Evolutionary conservation across 2,113 vertebrate genomes (phyloP), one percentile per base, ranked within the genome.

Genomic region (Steatornis caripensis): DNA sequence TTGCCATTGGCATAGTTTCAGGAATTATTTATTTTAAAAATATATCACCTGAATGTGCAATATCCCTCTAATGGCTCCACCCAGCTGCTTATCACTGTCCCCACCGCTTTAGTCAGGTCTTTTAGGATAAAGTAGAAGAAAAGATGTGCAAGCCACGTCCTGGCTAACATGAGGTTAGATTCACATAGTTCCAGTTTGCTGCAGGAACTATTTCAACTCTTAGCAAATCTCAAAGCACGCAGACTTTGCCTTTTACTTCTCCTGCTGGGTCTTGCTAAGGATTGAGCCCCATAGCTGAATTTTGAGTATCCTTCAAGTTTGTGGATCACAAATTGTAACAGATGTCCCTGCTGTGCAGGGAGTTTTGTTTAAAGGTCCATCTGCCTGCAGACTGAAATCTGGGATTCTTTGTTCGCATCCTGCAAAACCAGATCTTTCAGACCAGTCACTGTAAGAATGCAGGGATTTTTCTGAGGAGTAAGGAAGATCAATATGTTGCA

Each of bases 291-390:
- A 43, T 71, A 92, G 92, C 60, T 78, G 71, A 89, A 69, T 57
- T 83, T 9, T 68, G 78, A 69, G 48, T 83, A 70, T 57, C 92
- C 83, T 96, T 94, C 95, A 96, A 94, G 94, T 91, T 70, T 81
- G 84, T 64, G 82, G 77, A 96, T 96, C 86, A 79, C 81, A 97
- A 92, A 97, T 85, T 87, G 83, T 94, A 97, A 95, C 95, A 97
- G 95, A 95, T 95, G 95, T 96, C 95, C 92, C 91, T 89, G 83
- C 96, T 96, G 85, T 76, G 93, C 88, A 71, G 76, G 66, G 89
- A 96, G 88, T 92, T 96, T 96, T 94, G 86, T 93, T 96, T 96
- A 93, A 96, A 96, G 75, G 79, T 97, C 97, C 97, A 96, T 98
- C 97, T 97, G 97, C 96, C 97, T 83, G 83, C 87, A 92, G 80